Evolutionary conservation across 2,113 vertebrate genomes (phyloP), one percentile per base, ranked within the genome.

Genomic region (Himantopus leucocephalus): DNA sequence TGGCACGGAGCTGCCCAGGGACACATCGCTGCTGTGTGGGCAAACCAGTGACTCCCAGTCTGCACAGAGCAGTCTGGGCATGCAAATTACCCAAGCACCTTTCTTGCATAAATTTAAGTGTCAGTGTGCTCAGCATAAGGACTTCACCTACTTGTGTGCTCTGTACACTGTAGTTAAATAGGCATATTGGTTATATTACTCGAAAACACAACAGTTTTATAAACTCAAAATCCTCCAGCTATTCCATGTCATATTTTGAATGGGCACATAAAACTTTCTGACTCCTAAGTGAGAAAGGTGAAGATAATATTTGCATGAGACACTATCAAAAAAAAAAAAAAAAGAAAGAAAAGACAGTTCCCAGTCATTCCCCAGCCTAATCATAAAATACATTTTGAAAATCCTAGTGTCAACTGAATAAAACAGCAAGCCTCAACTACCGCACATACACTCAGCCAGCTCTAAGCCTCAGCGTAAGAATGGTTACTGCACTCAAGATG

Each of bases 61-160:
- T 81, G 50, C 35, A 32, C 0, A 1, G 21, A 15, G 43, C 27
- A 41, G 39, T 8, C 35, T 0, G 2, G 20, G 34, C 3, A 1
- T 24, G 52, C 23, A 59, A 48, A 55, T 50, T 45, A 23, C 4
- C 14, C 53, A 59, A n/a, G 7, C 8, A 34, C 3, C 20, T 78
- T 64, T 60, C 55, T n/a, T 2, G 0, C 37, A 17, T 12, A 19
- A 67, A 75, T 48, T 53, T 48, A 47, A 45, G 20, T 2, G 0
- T 37, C n/a, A 23, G 12, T 16, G 29, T 59, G 18, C 27, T 67
- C 47, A 59, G 37, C 7, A 1, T 66, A 47, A 77, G 48, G 34
- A 34, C 60, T n/a, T 35, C 4, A 13, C 29, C 24, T 68, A 17
- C 48, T 60, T 7, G 23, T 2, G 5, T 11, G 55, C 10, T 67